Base-by-base conservation (phyloP, 1,140 invertebrate genomes). In the Telenomus remus region DNA sequence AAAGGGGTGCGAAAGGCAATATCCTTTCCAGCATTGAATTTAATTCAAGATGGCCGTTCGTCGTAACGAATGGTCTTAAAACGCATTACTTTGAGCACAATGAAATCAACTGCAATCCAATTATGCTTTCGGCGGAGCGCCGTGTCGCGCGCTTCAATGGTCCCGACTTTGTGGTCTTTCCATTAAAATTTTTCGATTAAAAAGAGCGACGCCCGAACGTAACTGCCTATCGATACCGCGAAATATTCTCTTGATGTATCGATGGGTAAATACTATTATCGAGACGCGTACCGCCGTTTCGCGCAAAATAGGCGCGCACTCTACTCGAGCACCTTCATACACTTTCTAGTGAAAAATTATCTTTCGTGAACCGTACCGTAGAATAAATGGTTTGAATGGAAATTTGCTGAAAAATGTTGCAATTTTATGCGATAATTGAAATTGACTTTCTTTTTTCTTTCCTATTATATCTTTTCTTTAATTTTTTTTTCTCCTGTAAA, bases 61-160 rank as follows among this genome's bases (percentile, higher is more conserved):
- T 68, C 64, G 70, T 66, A 68, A 68, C 71, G 50, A 68, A 53
- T 68, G 64, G 71, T 53, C 63, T 74, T 74, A 61, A 74, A 75
- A 75, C 64, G 71, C 57, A 75, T 75, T 68, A 68, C 63, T 68
- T 11, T 11, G 47, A 57, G 53, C 34, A 75, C 57, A 75, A 75
- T 75, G 70, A 73, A 61, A 66, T 66, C 61, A 66, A 73, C 55
- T 66, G 54, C 48, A 59, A 72, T 59, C 60, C 69, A 72, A 72
- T 64, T 72, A 73, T 65, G 61, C 60, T 57, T 65, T 73, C 65
- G 19, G 19, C 49, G 49, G 49, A 53, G 70, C n/a, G 15, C 13
- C 54, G 27, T 54, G 43, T 47, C 10, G 33, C 34, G 50, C 59
- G 48, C n/a, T 72, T 64, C 60, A 64, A 54, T 53, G 37, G 8